Percentiles rank a stretch among this genome's conserved stretches.
Conservation (phyloP, 1,140 invertebrate species). For the Drosophila orosa region DNA sequence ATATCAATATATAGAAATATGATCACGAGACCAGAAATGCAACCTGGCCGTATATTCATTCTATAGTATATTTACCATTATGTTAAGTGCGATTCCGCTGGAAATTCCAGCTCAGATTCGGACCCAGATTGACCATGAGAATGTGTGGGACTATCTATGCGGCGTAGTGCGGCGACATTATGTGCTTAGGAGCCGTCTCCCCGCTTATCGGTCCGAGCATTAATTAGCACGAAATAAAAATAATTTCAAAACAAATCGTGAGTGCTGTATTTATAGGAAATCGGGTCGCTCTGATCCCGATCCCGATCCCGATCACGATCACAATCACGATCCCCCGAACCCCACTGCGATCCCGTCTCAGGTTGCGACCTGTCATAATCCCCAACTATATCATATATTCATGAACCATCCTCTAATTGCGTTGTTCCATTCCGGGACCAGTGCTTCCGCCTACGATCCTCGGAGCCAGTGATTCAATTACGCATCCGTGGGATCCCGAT, state of each 20-base stretch:
- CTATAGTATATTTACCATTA: too few species aligned
- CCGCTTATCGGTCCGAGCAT: constrained; percentile 36
- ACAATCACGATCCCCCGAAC: not conserved
- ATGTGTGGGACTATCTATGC: constrained; percentile 28
- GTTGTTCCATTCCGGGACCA: constrained; percentile 4
- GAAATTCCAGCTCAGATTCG: constrained; percentile 16
- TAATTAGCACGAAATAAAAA: constrained; percentile 48
- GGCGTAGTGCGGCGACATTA: constrained; percentile 6
- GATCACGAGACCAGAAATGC: not conserved
- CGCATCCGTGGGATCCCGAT: constrained; percentile 12
- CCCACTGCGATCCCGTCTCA: not conserved
- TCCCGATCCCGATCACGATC: constrained; percentile 3
- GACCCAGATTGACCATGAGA: constrained; percentile 27
- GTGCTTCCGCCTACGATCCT: constrained; percentile 32
- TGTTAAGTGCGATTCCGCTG: not conserved
- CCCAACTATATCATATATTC: not conserved
- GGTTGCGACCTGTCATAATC: constrained; percentile 12
- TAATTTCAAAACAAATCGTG: constrained; percentile 49
- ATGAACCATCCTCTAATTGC: constrained; percentile 11
- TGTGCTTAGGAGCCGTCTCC: constrained; percentile 1
- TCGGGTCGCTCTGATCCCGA: constrained; percentile 12
- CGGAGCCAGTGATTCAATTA: constrained; percentile 25
- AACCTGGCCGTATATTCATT: too few species aligned
- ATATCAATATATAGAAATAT: too few species aligned
- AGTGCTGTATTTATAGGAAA: constrained; percentile 18